These are phyloP conservation scores for Bombyx huttoni DNA, from an alignment of 2,888 invertebrate genomes.

Conservation along the genomic window DNA sequence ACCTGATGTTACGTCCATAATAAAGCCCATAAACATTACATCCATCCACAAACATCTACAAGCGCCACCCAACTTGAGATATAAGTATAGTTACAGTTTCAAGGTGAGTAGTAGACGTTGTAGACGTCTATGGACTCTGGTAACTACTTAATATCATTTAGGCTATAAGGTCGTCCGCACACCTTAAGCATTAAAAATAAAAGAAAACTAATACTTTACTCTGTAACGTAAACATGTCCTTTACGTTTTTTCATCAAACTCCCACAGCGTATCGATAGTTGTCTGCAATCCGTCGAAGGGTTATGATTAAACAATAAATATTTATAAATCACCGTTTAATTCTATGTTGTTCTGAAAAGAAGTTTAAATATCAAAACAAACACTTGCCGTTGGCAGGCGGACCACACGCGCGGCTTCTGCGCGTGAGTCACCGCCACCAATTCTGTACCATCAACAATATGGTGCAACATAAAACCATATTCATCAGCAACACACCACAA, in stretches of 20 bases:
- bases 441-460: background rate
- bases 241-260: background rate
- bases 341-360: slow-evolving; percentile 25
- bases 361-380: slow-evolving; percentile 19
- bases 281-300: background rate
- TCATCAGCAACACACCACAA: background rate
- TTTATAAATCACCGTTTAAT: slow-evolving; percentile 19
- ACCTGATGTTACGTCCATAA: too few relatives aligned
- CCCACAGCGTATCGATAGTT: background rate
- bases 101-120: too few relatives aligned
- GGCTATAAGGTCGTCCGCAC: too few relatives aligned
- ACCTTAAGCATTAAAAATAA: too few relatives aligned
- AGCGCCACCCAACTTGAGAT: too few relatives aligned
- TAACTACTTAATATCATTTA: too few relatives aligned
- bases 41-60: too few relatives aligned
- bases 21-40: too few relatives aligned
- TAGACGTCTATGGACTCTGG: too few relatives aligned
- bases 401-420: slow-evolving; percentile 31
- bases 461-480: background rate
- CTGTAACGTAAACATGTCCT: background rate
- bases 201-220: background rate
- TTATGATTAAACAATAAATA: slow-evolving; percentile 12
- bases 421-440: background rate
- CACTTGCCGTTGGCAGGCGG: slow-evolving; percentile 15
- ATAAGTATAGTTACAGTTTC: too few relatives aligned